A percentile compares a stretch with the other conserved stretches of the same genome.
Conservation (phyloP, 2,797 vertebrate species). For the Melanotaenia nigrans region DNA sequence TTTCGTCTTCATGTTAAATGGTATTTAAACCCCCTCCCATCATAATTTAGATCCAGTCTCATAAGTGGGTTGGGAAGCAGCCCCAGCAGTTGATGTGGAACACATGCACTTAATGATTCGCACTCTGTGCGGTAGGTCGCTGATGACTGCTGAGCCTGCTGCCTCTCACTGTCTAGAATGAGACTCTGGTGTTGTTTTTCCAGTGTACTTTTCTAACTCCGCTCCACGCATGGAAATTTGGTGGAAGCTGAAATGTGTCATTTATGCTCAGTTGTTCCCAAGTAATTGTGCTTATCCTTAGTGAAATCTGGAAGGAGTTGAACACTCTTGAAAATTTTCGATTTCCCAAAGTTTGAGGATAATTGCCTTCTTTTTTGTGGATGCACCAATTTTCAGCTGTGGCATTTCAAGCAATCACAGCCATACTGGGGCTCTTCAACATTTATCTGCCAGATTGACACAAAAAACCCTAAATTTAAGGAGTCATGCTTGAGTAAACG, state of each 20-base stretch:
- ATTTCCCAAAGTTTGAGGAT: neutral
- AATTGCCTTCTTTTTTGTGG: slow-evolving; percentile 2
- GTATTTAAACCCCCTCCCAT: slow-evolving; percentile 54
- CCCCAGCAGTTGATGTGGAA: slow-evolving; percentile 79
- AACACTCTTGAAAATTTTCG: slow-evolving; percentile 1
- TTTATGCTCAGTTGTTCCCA: slow-evolving; percentile 44
- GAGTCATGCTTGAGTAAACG: slow-evolving; percentile 19
- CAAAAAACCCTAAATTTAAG: slow-evolving; percentile 8
- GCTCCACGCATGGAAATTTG: slow-evolving; percentile 50
- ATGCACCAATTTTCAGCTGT: slow-evolving; percentile 4
- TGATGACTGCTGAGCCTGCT: slow-evolving; percentile 65
- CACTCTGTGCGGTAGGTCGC: slow-evolving; percentile 80
- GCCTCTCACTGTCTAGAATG: slow-evolving; percentile 62
- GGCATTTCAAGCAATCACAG: neutral
- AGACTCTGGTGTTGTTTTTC: slow-evolving; percentile 46
- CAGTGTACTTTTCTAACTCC: slow-evolving; percentile 7
- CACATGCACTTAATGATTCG: slow-evolving; percentile 83
- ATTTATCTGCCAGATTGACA: slow-evolving; percentile 27
- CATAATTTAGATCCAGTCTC: slow-evolving; percentile 73
- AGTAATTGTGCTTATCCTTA: slow-evolving; percentile 26
- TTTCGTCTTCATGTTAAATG: slow-evolving; percentile 64
- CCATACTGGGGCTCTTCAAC: slow-evolving; percentile 6
- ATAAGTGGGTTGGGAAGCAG: slow-evolving; percentile 73
- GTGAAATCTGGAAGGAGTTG: slow-evolving; percentile 12
- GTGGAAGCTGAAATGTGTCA: slow-evolving; percentile 40